phyloP scores from a whole-genome alignment of 1,140 invertebrate species.

The Frieseomelitta varia region DNA sequence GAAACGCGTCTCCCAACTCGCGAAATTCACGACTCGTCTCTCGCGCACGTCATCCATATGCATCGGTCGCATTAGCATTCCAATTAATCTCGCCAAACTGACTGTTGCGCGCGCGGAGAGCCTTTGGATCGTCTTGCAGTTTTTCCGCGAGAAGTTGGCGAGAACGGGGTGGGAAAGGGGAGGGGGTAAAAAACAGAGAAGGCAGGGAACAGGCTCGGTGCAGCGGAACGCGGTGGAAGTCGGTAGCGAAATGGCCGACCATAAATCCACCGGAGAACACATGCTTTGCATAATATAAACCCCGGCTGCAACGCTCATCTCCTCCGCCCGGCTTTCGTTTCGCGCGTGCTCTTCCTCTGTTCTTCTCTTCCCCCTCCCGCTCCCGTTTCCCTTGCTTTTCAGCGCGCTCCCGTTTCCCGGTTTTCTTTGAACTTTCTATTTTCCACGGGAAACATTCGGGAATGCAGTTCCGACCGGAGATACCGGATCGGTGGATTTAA shows the following conservation, averaged over 20 bases:
- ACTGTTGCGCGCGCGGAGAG: background rate
- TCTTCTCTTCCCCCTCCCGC: background rate
- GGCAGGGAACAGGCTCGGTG: background rate
- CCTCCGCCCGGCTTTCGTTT: constrained; percentile 64
- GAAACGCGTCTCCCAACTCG: constrained; percentile 14
- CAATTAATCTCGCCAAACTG: constrained; percentile 46
- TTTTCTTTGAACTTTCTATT: background rate
- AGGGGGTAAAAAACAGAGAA: background rate
- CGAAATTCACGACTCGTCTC: background rate
- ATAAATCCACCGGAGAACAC: constrained; percentile 79
- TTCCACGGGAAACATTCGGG: background rate
- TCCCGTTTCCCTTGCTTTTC: background rate
- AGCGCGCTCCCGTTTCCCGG: background rate
- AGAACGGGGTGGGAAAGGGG: background rate
- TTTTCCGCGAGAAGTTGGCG: background rate
- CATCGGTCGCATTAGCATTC: constrained; percentile 47
- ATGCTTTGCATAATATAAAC: constrained; percentile 82
- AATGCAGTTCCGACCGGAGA: background rate
- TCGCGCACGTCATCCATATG: constrained; percentile 38
- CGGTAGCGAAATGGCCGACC: constrained; percentile 76
- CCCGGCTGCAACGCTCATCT: constrained; percentile 64
- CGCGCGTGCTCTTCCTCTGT: constrained; percentile 38
- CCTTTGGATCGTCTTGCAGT: background rate
- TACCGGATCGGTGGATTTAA: too few relatives aligned
- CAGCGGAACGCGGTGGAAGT: constrained; percentile 62